These are phyloP conservation scores for Hirtodrosophila duncani DNA, from an alignment of 2,888 invertebrate genomes.

Conservation along the genomic window DNA sequence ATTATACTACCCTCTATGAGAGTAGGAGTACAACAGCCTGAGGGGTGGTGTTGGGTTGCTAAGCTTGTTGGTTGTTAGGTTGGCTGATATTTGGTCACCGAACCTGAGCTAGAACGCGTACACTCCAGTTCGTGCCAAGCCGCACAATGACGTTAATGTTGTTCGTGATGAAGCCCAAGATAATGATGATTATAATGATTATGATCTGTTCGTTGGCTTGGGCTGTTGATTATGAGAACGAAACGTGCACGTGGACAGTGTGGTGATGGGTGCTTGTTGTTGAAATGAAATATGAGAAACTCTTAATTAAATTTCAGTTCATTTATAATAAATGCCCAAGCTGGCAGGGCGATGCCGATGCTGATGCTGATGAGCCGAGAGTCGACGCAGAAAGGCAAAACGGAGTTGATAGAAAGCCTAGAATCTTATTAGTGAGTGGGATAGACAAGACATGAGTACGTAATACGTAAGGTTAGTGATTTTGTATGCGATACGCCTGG, in stretches of 20 bases:
- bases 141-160: slow-evolving; percentile 49
- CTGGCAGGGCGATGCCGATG: slow-evolving; percentile 5
- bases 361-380: neutral
- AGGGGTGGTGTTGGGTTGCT: too few relatives aligned
- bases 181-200: slow-evolving; percentile 20
- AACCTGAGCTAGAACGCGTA: slow-evolving; percentile 8
- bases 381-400: too few relatives aligned
- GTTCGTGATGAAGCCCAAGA: slow-evolving; percentile 58
- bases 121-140: slow-evolving; percentile 4
- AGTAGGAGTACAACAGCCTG: too few relatives aligned
- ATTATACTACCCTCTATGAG: too few relatives aligned
- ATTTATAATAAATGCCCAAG: slow-evolving; percentile 56
- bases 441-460: too few relatives aligned
- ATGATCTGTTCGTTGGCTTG: neutral
- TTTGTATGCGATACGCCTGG: too few relatives aligned
- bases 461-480: too few relatives aligned
- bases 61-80: too few relatives aligned
- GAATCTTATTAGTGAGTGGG: too few relatives aligned
- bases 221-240: slow-evolving; percentile 8
- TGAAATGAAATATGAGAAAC: slow-evolving; percentile 56
- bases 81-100: slow-evolving; percentile 26
- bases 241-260: slow-evolving; percentile 8
- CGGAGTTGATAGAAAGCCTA: too few relatives aligned
- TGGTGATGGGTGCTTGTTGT: neutral
- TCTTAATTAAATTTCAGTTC: slow-evolving; percentile 73